Conservation (phyloP, 2,888 invertebrate species). For the Drosophila trichaetosa region DNA sequence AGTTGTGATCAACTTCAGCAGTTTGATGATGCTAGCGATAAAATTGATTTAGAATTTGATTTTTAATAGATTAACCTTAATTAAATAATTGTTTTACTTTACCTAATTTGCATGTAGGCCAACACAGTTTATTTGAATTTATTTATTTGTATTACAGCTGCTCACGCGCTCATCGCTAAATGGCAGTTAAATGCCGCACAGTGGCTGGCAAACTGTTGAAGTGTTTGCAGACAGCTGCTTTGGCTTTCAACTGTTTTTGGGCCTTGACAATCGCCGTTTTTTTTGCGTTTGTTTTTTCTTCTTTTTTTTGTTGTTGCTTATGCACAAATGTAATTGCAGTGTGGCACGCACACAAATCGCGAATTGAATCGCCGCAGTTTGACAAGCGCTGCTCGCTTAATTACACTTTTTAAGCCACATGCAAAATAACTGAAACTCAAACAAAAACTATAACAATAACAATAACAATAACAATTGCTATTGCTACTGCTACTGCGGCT, state of each 20-base stretch:
- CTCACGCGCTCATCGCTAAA: slow-evolving; percentile 49
- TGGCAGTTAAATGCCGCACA: slow-evolving; percentile 8
- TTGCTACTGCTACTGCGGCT: slow-evolving; percentile 34
- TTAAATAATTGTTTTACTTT: not conserved
- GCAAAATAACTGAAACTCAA: slow-evolving; percentile 45
- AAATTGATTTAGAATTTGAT: not conserved
- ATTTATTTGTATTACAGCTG: not conserved
- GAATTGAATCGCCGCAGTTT: slow-evolving; percentile 54
- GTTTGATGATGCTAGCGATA: not conserved
- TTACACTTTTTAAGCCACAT: slow-evolving; percentile 46
- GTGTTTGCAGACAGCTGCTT: slow-evolving; percentile 24
- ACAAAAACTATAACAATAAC: slow-evolving; percentile 31
- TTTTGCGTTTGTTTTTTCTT: not conserved
- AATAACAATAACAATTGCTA: slow-evolving; percentile 8
- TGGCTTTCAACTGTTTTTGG: slow-evolving; percentile 17
- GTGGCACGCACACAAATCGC: slow-evolving; percentile 62
- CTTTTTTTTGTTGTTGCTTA: slow-evolving; percentile 14
- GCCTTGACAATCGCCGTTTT: slow-evolving; percentile 64
- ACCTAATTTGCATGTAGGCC: not conserved
- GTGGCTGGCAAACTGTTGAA: slow-evolving; percentile 54
- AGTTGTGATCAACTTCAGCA: not conserved
- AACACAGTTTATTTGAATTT: not conserved
- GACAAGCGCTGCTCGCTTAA: slow-evolving; percentile 51
- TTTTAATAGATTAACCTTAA: no score
- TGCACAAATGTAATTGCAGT: slow-evolving; percentile 57